Percentiles rank a stretch among this genome's conserved stretches.
Conservation (phyloP, 1,140 invertebrate species). For the Eupristina koningsbergeri region DNA sequence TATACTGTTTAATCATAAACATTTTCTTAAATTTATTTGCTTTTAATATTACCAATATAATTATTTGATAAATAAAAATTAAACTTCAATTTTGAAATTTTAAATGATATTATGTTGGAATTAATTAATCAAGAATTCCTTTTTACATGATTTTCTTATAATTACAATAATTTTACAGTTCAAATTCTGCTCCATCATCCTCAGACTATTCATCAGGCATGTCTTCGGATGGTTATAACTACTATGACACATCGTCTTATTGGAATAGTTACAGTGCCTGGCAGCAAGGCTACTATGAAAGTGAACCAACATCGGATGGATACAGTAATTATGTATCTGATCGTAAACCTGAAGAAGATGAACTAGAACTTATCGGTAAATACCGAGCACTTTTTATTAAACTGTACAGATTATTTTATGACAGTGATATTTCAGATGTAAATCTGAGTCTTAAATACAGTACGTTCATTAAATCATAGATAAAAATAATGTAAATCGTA, state of each 20-base stretch:
- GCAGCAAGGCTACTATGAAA: constrained; percentile 73
- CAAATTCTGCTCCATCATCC: constrained; percentile 67
- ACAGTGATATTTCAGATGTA: constrained; percentile 46
- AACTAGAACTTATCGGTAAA: constrained; percentile 78
- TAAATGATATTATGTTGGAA: constrained; percentile 36
- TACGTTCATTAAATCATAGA: constrained; percentile 36
- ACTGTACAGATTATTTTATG: constrained; percentile 47
- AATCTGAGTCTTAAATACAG: constrained; percentile 43
- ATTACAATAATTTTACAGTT: constrained; percentile 57
- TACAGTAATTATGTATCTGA: constrained; percentile 69
- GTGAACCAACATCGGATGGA: constrained; percentile 69
- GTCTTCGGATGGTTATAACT: constrained; percentile 70
- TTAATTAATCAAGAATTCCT: constrained; percentile 35
- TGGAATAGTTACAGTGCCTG: constrained; percentile 73
- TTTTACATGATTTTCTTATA: constrained; percentile 40
- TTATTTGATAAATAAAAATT: constrained; percentile 13
- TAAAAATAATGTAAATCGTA: constrained; percentile 47
- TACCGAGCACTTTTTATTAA: constrained; percentile 50
- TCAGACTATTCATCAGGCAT: constrained; percentile 69
- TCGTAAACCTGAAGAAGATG: constrained; percentile 74
- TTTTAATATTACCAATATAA: neutral
- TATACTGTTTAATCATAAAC: neutral
- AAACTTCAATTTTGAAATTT: constrained; percentile 13
- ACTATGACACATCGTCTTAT: constrained; percentile 71
- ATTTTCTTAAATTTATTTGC: neutral